Evolutionary conservation across 1,140 invertebrate genomes (phyloP).

Genomic region (Choristoneura fumiferana): DNA sequence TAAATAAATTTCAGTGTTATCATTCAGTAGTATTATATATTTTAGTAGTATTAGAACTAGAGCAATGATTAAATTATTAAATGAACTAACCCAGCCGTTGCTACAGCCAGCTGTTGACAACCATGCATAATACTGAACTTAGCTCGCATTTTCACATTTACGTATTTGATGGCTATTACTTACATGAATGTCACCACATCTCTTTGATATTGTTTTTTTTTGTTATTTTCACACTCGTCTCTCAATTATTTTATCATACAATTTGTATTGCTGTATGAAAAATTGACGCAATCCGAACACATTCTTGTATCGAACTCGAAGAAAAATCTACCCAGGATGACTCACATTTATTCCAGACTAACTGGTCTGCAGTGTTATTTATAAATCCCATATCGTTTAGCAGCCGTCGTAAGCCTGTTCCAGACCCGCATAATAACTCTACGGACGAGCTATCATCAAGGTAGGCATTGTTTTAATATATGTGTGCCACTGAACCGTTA

Average conservation of each 20-base stretch:
- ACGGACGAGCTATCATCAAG: conserved; percentile 41
- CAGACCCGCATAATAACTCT: conserved; percentile 42
- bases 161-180: neutral
- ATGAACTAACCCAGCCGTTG: too few species aligned
- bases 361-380: conserved; percentile 40
- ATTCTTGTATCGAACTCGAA: neutral
- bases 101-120: too few species aligned
- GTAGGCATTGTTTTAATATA: conserved; percentile 38
- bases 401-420: conserved; percentile 49
- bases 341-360: conserved; percentile 37
- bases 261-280: neutral
- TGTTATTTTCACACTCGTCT: neutral
- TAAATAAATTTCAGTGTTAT: too few species aligned
- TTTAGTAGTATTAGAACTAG: too few species aligned
- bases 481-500: conserved; percentile 27
- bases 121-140: too few species aligned
- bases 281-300: neutral
- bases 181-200: neutral
- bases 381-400: conserved; percentile 62
- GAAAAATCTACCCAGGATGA: conserved; percentile 29
- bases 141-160: too few species aligned
- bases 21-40: too few species aligned
- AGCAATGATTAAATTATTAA: too few species aligned
- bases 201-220: neutral
- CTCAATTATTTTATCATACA: neutral